Base-by-base conservation (phyloP, 2,888 invertebrate genomes). In the Epirrhoe tristata region DNA sequence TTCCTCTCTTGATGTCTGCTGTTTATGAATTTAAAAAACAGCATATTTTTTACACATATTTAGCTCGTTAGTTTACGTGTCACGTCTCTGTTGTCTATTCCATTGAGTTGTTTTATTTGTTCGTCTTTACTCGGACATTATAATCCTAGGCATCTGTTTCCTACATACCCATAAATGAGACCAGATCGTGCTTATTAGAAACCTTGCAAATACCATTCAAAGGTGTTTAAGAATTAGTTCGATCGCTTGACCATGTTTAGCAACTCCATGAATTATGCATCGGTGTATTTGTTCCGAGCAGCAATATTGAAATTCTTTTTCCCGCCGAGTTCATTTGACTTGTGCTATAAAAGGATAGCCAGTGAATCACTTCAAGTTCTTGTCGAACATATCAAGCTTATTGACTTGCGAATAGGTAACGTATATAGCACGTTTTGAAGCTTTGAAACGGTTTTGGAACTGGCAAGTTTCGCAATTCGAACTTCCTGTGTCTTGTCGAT, bases 241-340 rank as follows among this genome's bases (percentile, higher is more conserved):
- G 73, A 75, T 74, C 70, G 77, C 78, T 81, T 81, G 78, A 71
- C 90, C 89, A 86, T 88, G 78, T 89, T 82, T 63, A 84, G 81
- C 68, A 67, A 68, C 77, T 76, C 74, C 78, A 84, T 87, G 83
- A 85, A 87, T 87, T 81, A 87, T 87, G 80, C 78, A 87, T 82
- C 74, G 74, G 77, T 76, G 71, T 77, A 75, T 73, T 80, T 75
- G 80, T 77, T 77, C 76, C 79, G 78, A 77, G 74, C 77, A 73
- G 72, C 78, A 73, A 75, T 70, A 69, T 78, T 77, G 75, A 77
- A 78, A 81, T 82, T 81, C 72, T 84, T 86, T 85, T 83, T 83
- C 78, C 77, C 72, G 73, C 70, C 77, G 80, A 74, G 80, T 72
- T 67, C 88, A 85, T 88, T 83, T 83, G n/a, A n/a, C n/a, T n/a